These are phyloP conservation scores for Aurelia sp. DNA, from an alignment of 30 jellyfish, hydroid and myxozoan species.

Conservation along the genomic window DNA sequence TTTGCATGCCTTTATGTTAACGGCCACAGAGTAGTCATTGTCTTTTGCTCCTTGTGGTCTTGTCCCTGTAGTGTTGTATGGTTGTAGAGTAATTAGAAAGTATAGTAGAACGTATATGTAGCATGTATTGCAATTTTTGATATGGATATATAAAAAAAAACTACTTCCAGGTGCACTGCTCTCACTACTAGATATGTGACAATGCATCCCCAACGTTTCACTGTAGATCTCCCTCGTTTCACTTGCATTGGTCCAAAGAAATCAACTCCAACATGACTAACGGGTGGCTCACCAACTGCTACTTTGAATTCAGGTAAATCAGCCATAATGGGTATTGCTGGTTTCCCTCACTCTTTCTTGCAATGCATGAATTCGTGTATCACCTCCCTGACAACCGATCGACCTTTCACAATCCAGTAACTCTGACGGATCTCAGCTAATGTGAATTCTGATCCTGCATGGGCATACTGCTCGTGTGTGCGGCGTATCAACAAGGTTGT, in stretches of 20 bases:
- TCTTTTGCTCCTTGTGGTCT: too few relatives aligned
- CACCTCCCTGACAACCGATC: neutral
- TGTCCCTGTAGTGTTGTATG: too few relatives aligned
- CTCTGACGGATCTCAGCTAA: conserved; percentile 2
- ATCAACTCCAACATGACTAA: conserved; percentile 30
- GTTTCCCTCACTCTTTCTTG: too few relatives aligned
- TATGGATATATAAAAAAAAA: too few relatives aligned
- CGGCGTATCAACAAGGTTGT: neutral
- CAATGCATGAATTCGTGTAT: neutral
- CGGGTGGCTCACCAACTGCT: conserved; percentile 4
- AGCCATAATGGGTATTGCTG: too few relatives aligned
- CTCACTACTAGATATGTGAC: conserved; percentile 21
- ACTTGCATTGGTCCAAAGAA: conserved; percentile 46
- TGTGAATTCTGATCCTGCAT: conserved; percentile 20
- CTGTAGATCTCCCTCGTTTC: conserved; percentile 3
- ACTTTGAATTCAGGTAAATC: too few relatives aligned
- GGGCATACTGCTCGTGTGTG: neutral
- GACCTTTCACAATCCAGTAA: conserved; percentile 30
- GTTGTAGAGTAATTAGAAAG: too few relatives aligned
- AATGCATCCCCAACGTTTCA: conserved; percentile 60
- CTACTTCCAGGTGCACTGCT: conserved; percentile 58
- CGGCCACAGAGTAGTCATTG: too few relatives aligned
- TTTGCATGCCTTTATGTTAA: too few relatives aligned
- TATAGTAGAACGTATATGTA: too few relatives aligned
- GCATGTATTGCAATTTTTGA: too few relatives aligned